A percentile compares a stretch with the other conserved stretches of the same genome.
phyloP scores from a whole-genome alignment of 2,888 invertebrate genomes.

The Aphodius granarius region DNA sequence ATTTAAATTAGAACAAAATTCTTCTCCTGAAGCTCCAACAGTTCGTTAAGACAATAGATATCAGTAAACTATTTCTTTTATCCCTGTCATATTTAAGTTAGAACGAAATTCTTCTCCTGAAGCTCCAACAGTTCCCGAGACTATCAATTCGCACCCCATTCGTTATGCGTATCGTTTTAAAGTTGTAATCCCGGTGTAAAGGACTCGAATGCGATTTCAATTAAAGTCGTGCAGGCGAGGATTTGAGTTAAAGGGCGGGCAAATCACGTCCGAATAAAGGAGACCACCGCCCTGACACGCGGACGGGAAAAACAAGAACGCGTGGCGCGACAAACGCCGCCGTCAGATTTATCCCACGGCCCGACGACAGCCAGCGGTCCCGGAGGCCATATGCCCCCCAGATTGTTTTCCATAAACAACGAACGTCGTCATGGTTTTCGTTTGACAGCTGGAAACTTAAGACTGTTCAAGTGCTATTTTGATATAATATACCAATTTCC shows the following conservation, averaged over 20 bases:
- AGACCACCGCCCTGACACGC: not conserved
- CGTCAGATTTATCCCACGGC: not conserved
- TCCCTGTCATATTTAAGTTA: not conserved
- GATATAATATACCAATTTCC: not conserved
- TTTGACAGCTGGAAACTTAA: not conserved
- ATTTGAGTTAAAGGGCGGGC: slow-evolving; percentile 6
- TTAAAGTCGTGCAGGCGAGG: slow-evolving; percentile 9
- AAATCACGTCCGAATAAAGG: slow-evolving; percentile 18
- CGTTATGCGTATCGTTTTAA: not conserved
- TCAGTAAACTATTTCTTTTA: not conserved
- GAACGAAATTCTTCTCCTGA: not conserved
- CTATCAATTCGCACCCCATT: not conserved
- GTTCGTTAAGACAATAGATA: too few relatives aligned
- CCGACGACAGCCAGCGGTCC: not conserved
- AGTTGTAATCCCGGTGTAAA: slow-evolving; percentile 11
- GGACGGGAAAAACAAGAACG: slow-evolving; percentile 15
- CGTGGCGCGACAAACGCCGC: not conserved
- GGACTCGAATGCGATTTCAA: slow-evolving; percentile 17
- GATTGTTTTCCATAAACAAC: not conserved
- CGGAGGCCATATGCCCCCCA: not conserved
- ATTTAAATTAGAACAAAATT: too few relatives aligned
- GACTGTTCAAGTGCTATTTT: not conserved
- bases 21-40: too few relatives aligned
- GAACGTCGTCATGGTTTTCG: not conserved
- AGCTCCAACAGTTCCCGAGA: not conserved